phyloP scores from a whole-genome alignment of 2,797 vertebrate species.

The Anabacerthia variegaticeps region DNA sequence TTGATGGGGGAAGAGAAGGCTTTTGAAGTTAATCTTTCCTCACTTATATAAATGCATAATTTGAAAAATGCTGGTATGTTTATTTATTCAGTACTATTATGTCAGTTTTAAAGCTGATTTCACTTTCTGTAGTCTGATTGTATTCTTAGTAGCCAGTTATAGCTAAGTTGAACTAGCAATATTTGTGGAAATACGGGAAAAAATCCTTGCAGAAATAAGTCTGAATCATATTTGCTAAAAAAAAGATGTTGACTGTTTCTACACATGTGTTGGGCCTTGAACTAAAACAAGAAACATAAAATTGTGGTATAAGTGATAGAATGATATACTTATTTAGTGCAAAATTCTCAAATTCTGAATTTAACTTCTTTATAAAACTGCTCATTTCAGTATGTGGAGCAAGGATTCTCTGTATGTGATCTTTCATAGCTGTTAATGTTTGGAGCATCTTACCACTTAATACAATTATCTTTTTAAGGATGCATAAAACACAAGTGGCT shows the following conservation, averaged over 20 bases:
- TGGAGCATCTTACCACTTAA: neutral
- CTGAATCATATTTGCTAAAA: neutral
- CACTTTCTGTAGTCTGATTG: neutral
- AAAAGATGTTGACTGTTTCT: neutral
- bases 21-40: neutral
- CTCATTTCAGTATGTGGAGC: neutral
- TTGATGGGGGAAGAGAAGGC: neutral
- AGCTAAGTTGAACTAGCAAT: neutral
- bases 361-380: neutral
- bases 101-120: neutral
- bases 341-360: neutral
- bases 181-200: neutral
- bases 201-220: neutral
- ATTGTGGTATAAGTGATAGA: neutral
- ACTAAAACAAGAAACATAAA: neutral
- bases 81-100: neutral
- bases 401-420: neutral
- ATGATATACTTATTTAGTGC: neutral
- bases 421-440: neutral
- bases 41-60: neutral
- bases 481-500: neutral
- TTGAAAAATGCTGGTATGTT: neutral
- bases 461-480: neutral
- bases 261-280: neutral
- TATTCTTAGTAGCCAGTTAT: neutral